These are phyloP conservation scores for Crocodylus rhombifer DNA, from an alignment of 2,797 vertebrate genomes.

Conservation along the genomic window DNA sequence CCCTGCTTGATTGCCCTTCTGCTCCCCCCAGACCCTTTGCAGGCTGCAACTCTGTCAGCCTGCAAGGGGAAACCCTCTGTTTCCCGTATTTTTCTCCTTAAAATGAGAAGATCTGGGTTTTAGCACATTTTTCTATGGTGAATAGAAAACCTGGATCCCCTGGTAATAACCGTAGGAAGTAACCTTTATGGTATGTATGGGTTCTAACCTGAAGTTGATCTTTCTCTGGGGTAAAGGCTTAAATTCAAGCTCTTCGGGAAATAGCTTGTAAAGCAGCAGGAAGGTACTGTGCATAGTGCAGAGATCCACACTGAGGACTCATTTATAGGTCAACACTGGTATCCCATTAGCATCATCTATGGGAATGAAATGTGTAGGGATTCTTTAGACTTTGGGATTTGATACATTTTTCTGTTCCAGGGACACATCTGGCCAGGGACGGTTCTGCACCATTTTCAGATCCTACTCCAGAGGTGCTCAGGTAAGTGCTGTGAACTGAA, in stretches of 20 bases:
- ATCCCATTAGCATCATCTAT: neutral
- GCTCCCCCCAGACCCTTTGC: no score
- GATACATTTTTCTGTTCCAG: conserved; percentile 77
- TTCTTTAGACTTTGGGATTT: neutral
- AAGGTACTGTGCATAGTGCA: rapidly evolving
- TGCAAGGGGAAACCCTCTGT: no score
- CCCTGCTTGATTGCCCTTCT: no score
- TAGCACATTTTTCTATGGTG: no score
- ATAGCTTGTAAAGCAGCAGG: rapidly evolving
- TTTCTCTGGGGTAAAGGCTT: no score
- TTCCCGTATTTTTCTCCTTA: no score
- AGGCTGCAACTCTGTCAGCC: no score
- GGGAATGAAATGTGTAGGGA: neutral
- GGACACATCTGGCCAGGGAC: conserved; percentile 98
- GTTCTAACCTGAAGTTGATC: neutral
- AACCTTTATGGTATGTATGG: neutral
- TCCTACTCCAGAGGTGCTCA: conserved; percentile 98
- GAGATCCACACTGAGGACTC: neutral
- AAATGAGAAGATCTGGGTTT: no score
- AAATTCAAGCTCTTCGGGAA: neutral
- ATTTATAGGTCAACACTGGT: neutral
- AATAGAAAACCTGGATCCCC: no score
- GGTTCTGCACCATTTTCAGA: conserved; percentile 99
- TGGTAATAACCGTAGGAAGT: rapidly evolving
- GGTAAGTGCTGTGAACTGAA: conserved; percentile 80